These are phyloP conservation scores for Fregata magnificens DNA, from an alignment of 2,113 vertebrate genomes.

Conservation along the genomic window DNA sequence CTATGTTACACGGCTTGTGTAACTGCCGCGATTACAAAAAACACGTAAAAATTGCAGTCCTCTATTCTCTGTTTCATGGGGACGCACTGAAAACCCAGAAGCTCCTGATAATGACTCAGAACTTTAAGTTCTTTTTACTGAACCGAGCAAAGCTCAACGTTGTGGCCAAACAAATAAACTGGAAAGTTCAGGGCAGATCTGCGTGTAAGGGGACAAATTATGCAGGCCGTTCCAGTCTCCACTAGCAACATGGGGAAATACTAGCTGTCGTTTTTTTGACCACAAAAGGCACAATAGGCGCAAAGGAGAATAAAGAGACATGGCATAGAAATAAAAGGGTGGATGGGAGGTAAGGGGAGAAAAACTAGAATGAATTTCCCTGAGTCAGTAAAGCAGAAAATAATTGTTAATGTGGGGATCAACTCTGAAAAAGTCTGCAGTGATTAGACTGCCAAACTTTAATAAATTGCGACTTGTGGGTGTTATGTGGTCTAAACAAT, in stretches of 20 bases:
- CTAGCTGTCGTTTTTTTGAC: background rate
- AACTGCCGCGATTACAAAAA: background rate
- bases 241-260: slow-evolving; percentile 37
- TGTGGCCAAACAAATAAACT: slow-evolving; percentile 33
- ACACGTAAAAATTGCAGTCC: slow-evolving; percentile 18
- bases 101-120: slow-evolving; percentile 38
- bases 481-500: background rate
- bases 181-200: slow-evolving; percentile 12
- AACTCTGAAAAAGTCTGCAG: background rate
- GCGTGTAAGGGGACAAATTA: background rate
- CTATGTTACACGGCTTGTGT: background rate
- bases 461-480: background rate
- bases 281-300: background rate
- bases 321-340: background rate
- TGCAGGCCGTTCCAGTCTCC: background rate
- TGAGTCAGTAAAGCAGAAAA: slow-evolving; percentile 41
- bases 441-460: background rate
- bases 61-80: slow-evolving; percentile 17
- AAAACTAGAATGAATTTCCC: background rate
- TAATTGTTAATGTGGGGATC: slow-evolving; percentile 13
- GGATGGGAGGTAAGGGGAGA: background rate
- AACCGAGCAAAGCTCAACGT: background rate
- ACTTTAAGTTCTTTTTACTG: slow-evolving; percentile 19
- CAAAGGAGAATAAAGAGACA: background rate
- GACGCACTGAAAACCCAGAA: slow-evolving; percentile 34